phyloP scores from a whole-genome alignment of 2,113 vertebrate species.

The Pica pica region DNA sequence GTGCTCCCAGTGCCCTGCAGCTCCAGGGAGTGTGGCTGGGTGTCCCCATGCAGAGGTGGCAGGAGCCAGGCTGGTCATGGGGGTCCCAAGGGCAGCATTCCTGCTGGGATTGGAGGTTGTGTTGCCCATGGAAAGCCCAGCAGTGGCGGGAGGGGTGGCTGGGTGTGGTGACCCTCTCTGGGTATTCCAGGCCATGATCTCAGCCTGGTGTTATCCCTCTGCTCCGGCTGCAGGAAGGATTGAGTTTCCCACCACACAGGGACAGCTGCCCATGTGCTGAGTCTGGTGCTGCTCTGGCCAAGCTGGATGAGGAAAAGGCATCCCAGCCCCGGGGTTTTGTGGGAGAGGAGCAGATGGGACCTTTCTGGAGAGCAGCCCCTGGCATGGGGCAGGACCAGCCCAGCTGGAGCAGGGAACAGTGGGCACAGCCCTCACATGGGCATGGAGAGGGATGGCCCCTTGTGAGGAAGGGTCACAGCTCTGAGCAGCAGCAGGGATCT shows the following conservation, averaged over 20 bases:
- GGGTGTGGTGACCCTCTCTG: rapidly evolving
- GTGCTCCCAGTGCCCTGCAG: background rate
- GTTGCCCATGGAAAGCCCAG: background rate
- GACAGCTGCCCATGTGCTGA: background rate
- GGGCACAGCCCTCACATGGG: rapidly evolving
- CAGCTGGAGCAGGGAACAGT: background rate
- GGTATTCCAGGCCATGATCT: background rate
- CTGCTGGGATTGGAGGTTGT: background rate
- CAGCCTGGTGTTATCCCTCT: background rate
- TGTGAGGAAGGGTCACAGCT: background rate
- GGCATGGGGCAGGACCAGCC: background rate
- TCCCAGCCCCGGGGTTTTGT: background rate
- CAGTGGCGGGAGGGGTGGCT: rapidly evolving
- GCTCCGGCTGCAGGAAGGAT: rapidly evolving
- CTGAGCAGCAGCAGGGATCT: background rate
- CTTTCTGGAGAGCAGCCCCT: background rate
- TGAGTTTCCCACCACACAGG: rapidly evolving
- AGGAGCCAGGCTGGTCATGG: rapidly evolving
- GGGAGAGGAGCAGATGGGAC: background rate
- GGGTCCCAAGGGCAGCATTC: background rate
- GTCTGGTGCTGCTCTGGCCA: rapidly evolving
- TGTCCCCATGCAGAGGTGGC: background rate
- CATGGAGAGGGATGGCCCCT: background rate
- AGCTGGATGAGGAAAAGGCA: background rate
- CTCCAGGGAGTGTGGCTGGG: rapidly evolving